Evolutionary conservation across 92 coral and sea anemone genomes (phyloP), one percentile per base, ranked within the genome.

Genomic region (Phymanthus crucifer): DNA sequence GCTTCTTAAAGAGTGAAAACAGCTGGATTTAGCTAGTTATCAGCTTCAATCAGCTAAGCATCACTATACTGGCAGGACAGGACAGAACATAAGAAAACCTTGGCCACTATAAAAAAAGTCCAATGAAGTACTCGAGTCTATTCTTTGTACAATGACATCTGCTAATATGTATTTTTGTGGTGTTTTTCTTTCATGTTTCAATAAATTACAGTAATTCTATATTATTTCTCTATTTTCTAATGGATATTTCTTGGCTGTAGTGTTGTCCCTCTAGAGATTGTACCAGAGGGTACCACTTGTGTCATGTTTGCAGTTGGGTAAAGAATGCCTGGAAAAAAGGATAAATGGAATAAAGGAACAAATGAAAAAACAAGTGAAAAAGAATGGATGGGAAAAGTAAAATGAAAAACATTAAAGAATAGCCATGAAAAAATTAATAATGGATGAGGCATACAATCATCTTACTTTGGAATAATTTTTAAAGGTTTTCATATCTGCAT

Each of bases 381-480:
- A 43, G 48, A 43, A 43, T 43, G 13, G 14, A 43, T 43, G 48
- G 48, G 13, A 43, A 5, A 8, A 43, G 13, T 43, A 11, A 10
- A 43, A 43, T 5, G 13, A 43, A 43, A 2, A 43, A 43, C 11
- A 43, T 4, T 1, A 43, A 43, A 43, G 48, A 43, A 7, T 43
- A 11, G 4, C 11, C 11, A 10, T 43, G 48, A 43, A 43, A 0
- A 17, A 43, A 43, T 43, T 14, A 43, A 43, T 5, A 4, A 43
- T 43, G 48, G 48, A 43, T 8, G 0, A 43, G 0, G 2, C 0
- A 2, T 3, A 10, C 23, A 43, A 33, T 43, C 38, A 54, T 19
- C 78, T 71, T 66, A 95, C 99, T 90, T 95, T 95, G 64, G 92
- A 47, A 84, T 89, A 95, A 76, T 66, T 90, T 85, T 95, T 95